Conservation (phyloP, 2,113 vertebrate genomes). For the Chloropsis cyanopogon region DNA sequence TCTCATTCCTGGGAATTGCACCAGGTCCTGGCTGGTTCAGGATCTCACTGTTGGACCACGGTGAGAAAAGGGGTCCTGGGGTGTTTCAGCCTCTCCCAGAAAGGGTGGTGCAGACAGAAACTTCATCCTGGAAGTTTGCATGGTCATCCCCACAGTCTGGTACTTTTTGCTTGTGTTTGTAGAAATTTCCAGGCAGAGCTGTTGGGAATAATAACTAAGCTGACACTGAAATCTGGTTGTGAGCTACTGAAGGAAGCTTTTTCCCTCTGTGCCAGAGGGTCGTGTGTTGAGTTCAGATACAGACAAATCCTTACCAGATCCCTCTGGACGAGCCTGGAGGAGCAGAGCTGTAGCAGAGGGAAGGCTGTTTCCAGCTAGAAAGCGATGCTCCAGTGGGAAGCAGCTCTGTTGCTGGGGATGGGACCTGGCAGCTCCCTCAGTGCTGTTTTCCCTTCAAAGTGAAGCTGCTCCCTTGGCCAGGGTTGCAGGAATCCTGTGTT, state of each 20-base stretch:
- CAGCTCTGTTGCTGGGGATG: background rate
- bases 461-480: background rate
- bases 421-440: rapidly evolving
- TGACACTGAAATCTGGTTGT: background rate
- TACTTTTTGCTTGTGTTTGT: background rate
- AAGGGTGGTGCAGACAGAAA: background rate
- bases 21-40: background rate
- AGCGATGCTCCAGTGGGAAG: background rate
- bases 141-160: background rate
- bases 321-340: background rate
- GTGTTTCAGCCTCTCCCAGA: background rate
- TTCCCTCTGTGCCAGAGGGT: background rate
- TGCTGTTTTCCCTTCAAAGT: background rate
- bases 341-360: background rate
- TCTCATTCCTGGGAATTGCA: background rate
- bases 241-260: background rate
- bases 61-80: background rate
- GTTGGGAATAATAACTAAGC: background rate
- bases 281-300: background rate
- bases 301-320: background rate
- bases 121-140: background rate
- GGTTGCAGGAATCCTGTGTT: background rate
- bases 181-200: background rate
- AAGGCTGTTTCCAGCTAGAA: background rate
- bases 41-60: background rate